These are phyloP conservation scores for Meriones psammophilus DNA, from an alignment of 2,797 vertebrate species.

Conservation along the genomic window DNA sequence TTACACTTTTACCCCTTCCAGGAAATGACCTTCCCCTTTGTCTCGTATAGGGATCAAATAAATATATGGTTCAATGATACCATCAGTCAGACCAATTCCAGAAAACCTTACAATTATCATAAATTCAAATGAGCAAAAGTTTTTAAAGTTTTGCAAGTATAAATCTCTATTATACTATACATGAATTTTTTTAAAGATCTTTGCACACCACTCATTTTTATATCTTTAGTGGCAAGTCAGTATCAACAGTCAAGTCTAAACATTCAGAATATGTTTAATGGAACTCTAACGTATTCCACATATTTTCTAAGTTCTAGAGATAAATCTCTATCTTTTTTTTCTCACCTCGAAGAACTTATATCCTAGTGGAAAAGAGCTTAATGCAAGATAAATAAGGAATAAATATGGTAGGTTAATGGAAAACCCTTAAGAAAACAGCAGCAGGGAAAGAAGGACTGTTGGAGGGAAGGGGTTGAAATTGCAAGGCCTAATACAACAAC, in stretches of 20 bases:
- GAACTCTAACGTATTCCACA: neutral
- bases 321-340: slow-evolving; percentile 4
- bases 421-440: slow-evolving; percentile 35
- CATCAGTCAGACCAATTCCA: neutral
- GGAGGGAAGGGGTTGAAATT: neutral
- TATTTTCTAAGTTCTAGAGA: neutral
- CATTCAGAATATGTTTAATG: slow-evolving; percentile 27
- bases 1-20: neutral
- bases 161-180: neutral
- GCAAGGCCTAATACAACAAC: neutral
- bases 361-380: neutral
- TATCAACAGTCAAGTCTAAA: slow-evolving; percentile 12
- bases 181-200: neutral
- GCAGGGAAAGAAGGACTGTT: neutral
- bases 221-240: slow-evolving; percentile 13
- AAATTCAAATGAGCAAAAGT: neutral
- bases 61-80: slow-evolving; percentile 5
- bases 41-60: neutral
- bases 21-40: neutral
- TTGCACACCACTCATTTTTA: neutral
- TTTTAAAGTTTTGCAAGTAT: slow-evolving; percentile 6
- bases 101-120: neutral
- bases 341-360: slow-evolving; percentile 11
- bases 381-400: neutral
- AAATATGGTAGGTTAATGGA: neutral